These are phyloP conservation scores for Drosophila pachea DNA, from an alignment of 1,140 invertebrate species.

Conservation along the genomic window DNA sequence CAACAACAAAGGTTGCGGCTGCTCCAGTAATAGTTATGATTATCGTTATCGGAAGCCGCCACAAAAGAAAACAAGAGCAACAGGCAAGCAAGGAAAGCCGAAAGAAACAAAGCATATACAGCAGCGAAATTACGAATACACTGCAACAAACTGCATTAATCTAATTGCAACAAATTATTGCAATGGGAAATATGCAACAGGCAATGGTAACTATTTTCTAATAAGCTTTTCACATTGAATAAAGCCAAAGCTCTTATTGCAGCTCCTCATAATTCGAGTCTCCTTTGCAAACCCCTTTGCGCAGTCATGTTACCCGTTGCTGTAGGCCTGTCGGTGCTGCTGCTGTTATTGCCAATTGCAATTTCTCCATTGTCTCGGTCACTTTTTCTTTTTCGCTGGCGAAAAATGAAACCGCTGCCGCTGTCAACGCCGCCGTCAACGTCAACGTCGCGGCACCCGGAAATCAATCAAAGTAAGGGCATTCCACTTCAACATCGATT, in stretches of 20 bases:
- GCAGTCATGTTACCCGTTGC: constrained; percentile 16
- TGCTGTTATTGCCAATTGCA: constrained; percentile 35
- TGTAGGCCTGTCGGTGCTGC: constrained; percentile 4
- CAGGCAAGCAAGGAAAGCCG: not conserved
- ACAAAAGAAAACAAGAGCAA: constrained; percentile 30
- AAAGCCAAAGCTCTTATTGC: not conserved
- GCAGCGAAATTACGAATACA: not conserved
- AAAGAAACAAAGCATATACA: not conserved
- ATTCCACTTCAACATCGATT: constrained; percentile 60
- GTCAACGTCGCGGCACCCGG: constrained; percentile 43
- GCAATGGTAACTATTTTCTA: not conserved
- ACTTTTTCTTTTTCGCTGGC: constrained; percentile 52
- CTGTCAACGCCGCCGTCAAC: constrained; percentile 9
- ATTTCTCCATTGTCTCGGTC: constrained; percentile 50
- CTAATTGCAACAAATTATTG: not conserved
- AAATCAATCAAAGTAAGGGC: constrained; percentile 68
- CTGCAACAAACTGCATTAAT: not conserved
- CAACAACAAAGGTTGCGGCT: not conserved
- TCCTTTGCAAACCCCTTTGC: constrained; percentile 5
- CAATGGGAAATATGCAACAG: not conserved
- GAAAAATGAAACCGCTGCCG: constrained; percentile 50
- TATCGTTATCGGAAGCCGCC: constrained; percentile 43
- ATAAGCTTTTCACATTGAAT: not conserved
- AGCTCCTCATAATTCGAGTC: not conserved
- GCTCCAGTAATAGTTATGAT: constrained; percentile 42